phyloP scores from a whole-genome alignment of 1,140 invertebrate species.

The fruit fly (Drosophila melanogaster) region DNA sequence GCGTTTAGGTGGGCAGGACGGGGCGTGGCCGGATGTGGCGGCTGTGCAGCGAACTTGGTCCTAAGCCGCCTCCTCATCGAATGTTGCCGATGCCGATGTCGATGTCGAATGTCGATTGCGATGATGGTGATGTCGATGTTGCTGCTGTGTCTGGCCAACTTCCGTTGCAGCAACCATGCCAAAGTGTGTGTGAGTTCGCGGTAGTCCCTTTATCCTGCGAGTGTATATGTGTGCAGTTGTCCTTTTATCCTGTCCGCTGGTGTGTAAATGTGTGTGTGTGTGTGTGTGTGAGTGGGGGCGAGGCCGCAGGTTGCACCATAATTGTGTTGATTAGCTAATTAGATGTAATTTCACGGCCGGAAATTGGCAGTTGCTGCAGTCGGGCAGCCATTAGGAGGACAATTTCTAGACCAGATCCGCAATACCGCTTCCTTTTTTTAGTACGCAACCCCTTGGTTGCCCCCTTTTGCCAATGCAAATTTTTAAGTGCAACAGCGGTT shows the following conservation, averaged over 20 bases:
- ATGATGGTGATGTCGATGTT: constrained; percentile 15
- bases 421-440: background rate
- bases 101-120: constrained; percentile 13
- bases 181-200: background rate
- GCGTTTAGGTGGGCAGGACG: background rate
- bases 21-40: constrained; percentile 40
- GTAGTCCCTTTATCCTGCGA: background rate
- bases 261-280: background rate
- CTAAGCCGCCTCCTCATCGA: constrained; percentile 37
- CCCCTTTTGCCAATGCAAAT: constrained; percentile 36
- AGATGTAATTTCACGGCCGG: constrained; percentile 77
- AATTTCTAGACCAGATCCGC: constrained; percentile 21
- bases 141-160: constrained; percentile 54
- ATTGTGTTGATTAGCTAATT: constrained; percentile 82
- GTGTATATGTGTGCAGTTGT: constrained; percentile 4
- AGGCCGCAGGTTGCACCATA: constrained; percentile 50
- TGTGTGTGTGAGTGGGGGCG: background rate
- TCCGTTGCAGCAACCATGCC: constrained; percentile 40
- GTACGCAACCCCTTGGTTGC: background rate
- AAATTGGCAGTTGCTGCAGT: constrained; percentile 69
- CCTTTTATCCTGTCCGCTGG: background rate
- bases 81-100: constrained; percentile 22
- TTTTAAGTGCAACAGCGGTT: constrained; percentile 58
- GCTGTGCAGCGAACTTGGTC: constrained; percentile 18
- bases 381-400: constrained; percentile 40